These are phyloP conservation scores for Digitonthophagus gazella DNA, from an alignment of 2,888 invertebrate genomes.

Conservation along the genomic window DNA sequence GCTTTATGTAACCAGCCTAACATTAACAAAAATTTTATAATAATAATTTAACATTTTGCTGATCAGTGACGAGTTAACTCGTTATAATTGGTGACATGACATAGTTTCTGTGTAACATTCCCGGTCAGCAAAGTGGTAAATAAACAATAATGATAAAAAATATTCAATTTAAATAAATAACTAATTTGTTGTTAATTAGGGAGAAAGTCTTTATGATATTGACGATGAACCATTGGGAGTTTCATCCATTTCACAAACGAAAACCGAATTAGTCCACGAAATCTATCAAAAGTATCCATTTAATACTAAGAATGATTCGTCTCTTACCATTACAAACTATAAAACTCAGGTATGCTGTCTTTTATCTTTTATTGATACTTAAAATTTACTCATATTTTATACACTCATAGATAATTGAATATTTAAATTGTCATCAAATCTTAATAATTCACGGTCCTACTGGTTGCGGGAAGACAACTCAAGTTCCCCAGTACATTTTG, in stretches of 20 bases:
- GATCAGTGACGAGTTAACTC: no score
- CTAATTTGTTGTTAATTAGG: slow-evolving; percentile 18
- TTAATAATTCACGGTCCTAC: slow-evolving; percentile 89
- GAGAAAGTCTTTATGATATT: slow-evolving; percentile 16
- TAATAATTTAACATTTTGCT: no score
- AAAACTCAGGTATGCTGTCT: slow-evolving; percentile 15
- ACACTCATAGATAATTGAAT: slow-evolving; percentile 19
- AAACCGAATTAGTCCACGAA: slow-evolving; percentile 6
- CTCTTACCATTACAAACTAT: slow-evolving; percentile 23
- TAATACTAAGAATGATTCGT: slow-evolving; percentile 10
- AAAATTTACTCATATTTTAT: background rate
- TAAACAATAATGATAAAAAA: no score
- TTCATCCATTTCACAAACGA: background rate
- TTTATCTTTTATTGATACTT: no score
- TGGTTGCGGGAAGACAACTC: slow-evolving; percentile 93
- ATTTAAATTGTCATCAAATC: slow-evolving; percentile 49
- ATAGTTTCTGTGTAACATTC: no score
- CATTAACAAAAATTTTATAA: no score
- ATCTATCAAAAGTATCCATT: slow-evolving; percentile 24
- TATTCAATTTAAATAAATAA: background rate
- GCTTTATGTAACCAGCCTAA: no score
- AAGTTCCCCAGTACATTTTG: slow-evolving; percentile 91
- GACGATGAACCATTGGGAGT: slow-evolving; percentile 4
- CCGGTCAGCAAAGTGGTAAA: no score
- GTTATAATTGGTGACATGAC: no score